phyloP scores from a whole-genome alignment of 2,888 invertebrate genomes.

The Stenodera caucasica region DNA sequence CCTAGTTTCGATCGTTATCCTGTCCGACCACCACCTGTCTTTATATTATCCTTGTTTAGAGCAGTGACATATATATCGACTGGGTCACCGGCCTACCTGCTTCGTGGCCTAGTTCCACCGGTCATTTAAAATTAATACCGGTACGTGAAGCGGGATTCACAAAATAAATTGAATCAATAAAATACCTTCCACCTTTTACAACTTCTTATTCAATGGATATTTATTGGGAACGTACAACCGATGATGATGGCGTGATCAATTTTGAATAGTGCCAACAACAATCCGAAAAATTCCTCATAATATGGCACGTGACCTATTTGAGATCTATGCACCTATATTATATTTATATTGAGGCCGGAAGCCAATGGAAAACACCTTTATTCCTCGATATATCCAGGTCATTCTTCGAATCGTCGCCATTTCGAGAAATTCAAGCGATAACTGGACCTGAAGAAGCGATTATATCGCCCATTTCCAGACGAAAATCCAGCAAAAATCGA shows the following conservation, averaged over 20 bases:
- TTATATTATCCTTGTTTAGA: neutral
- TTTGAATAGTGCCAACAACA: neutral
- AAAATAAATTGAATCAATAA: conserved; percentile 1
- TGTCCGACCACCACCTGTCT: neutral
- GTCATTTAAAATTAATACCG: conserved; percentile 3
- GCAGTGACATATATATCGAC: neutral
- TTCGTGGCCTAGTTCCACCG: neutral
- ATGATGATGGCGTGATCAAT: too few species aligned
- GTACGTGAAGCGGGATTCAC: neutral
- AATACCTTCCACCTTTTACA: neutral
- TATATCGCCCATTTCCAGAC: too few species aligned
- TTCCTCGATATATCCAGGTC: too few species aligned
- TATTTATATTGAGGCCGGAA: neutral
- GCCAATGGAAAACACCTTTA: too few species aligned
- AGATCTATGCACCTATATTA: neutral
- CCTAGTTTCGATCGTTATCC: neutral
- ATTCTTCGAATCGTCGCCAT: too few species aligned
- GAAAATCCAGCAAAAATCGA: too few species aligned
- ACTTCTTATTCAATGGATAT: neutral
- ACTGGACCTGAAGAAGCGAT: too few species aligned
- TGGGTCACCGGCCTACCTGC: conserved; percentile 5
- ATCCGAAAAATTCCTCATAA: neutral
- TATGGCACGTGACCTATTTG: neutral
- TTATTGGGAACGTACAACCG: neutral
- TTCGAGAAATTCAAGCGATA: too few species aligned